Evolutionary conservation across 2,113 vertebrate genomes (phyloP).

Genomic region (Hoplias malabaricus): DNA sequence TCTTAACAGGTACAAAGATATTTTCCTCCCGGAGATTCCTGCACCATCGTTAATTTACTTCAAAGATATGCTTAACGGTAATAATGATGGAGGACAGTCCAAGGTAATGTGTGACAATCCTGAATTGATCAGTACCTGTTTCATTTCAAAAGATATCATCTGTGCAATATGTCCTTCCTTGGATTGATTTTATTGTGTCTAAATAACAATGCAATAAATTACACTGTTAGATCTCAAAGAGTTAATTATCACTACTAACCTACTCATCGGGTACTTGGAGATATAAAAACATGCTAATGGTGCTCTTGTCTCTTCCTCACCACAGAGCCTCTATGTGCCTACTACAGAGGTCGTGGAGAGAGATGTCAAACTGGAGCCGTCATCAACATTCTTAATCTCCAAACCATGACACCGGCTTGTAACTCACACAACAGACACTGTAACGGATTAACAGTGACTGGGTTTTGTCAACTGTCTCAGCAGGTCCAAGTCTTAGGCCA

Average conservation of each 20-base stretch:
- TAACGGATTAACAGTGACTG: neutral
- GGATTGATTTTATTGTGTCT: neutral
- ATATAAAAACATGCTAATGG: neutral
- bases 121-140: neutral
- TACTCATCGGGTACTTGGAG: neutral
- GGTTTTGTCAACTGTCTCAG: neutral
- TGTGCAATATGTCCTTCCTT: neutral
- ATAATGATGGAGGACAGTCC: conserved; percentile 15
- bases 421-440: neutral
- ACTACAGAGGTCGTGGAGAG: conserved; percentile 52
- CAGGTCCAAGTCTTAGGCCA: neutral
- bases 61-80: conserved; percentile 63
- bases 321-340: conserved; percentile 50
- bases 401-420: neutral
- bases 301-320: neutral
- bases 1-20: conserved; percentile 58
- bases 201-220: no score
- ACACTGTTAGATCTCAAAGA: neutral
- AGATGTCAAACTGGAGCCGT: conserved; percentile 19
- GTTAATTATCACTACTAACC: no score
- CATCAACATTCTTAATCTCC: neutral
- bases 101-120: conserved; percentile 36
- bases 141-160: neutral
- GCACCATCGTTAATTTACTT: conserved; percentile 61
- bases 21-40: conserved; percentile 60